Base-by-base conservation (phyloP, 2,113 vertebrate genomes). In the Oncorhynchus kisutch region DNA sequence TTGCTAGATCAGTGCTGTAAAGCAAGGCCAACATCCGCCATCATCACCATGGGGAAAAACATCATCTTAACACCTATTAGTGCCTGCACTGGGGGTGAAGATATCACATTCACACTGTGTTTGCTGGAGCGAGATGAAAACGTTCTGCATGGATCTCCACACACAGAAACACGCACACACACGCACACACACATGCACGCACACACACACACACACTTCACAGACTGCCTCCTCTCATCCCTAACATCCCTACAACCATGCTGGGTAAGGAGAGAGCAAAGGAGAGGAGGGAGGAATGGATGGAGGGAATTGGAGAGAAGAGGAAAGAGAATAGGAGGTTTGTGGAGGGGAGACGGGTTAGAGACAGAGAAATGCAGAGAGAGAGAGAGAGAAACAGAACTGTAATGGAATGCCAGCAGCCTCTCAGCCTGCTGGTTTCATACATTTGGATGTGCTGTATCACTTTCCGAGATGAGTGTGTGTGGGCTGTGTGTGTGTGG, bases 371-470 rank as follows among this genome's bases (percentile, higher is more conserved):
- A 6, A 34, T 34, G 31, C 31, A 34, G 62, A n/a, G 22, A 39
- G 67, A 31, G 31, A 31, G 31, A 31, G 31, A 31, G 31, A 34
- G 6, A 34, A 6, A 34, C 6, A 34, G 31, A 34, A 34, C 31
- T 34, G 31, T 34, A 34, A 4, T 16, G 45, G 16, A 71, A 51
- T 67, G 57, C 29, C 57, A 51, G 22, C 24, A 14, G 71, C 57
- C n/a, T 51, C 14, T 27, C 39, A 45, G 62, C 22, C 16, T 34
- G 12, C 4, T 51, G 34, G 51, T 16, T 67, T 48, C 51, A 71
- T 70, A 66, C 57, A 71, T 75, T 48, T 20, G 13, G 57, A 71
- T 79, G 31, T 14, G 14, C 22, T 25, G 25, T 66, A 66, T 48
- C 11, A 18, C 13, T 64, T 12, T 70, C 5, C 39, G 51, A 54